These are phyloP conservation scores for Antheraea assamensis DNA, from an alignment of 2,888 invertebrate species.

Conservation along the genomic window DNA sequence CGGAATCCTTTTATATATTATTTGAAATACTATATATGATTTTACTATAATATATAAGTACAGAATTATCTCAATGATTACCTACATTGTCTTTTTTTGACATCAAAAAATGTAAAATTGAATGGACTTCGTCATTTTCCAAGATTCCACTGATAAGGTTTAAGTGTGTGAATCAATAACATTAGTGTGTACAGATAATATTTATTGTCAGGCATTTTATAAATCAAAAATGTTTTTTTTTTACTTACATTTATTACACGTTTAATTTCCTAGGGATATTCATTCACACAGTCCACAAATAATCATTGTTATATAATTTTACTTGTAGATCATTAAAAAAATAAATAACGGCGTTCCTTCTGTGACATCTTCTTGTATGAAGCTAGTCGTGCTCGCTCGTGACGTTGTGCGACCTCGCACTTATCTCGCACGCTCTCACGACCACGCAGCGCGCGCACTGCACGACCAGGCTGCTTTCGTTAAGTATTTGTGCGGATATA, in stretches of 20 bases:
- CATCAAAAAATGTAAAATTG: neutral
- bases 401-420: conserved; percentile 72
- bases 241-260: neutral
- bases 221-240: too few relatives aligned
- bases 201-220: too few relatives aligned
- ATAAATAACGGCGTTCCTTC: conserved; percentile 18
- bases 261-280: neutral
- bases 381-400: conserved; percentile 46
- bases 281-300: neutral
- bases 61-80: neutral
- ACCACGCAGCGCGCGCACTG: conserved; percentile 64
- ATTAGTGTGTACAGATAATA: too few relatives aligned
- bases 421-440: conserved; percentile 77
- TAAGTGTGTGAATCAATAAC: neutral
- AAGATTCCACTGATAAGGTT: neutral
- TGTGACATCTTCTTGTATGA: conserved; percentile 21
- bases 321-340: neutral
- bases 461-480: conserved; percentile 66
- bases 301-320: neutral
- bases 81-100: neutral
- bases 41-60: neutral
- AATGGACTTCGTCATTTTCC: neutral
- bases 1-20: neutral
- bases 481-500: conserved; percentile 50
- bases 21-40: neutral